Conservation (phyloP, 2,888 invertebrate genomes). For the Torymus aiolomorphi region DNA sequence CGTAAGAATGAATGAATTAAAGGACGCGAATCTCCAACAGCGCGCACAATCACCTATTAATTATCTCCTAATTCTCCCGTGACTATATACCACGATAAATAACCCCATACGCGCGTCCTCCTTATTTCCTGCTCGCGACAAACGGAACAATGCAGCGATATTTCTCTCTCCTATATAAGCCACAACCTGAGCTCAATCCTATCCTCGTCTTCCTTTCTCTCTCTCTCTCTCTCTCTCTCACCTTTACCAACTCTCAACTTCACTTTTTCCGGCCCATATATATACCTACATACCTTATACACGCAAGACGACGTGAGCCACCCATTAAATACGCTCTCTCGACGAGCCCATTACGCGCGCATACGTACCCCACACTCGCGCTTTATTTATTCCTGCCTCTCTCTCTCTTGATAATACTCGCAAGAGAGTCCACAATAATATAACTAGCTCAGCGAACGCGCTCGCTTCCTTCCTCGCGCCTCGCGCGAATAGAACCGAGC, state of each 20-base stretch:
- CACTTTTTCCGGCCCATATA: too few relatives aligned
- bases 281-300: too few relatives aligned
- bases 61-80: too few relatives aligned
- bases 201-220: not conserved
- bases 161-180: not conserved
- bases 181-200: constrained; percentile 9
- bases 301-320: not conserved
- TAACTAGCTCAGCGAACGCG: not conserved
- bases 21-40: too few relatives aligned
- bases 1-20: too few relatives aligned
- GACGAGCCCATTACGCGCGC: not conserved
- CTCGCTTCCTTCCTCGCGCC: constrained; percentile 45
- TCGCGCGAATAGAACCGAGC: constrained; percentile 69
- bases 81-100: too few relatives aligned
- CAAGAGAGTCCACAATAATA: not conserved
- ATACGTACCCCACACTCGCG: not conserved
- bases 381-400: not conserved
- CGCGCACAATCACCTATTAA: too few relatives aligned
- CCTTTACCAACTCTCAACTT: too few relatives aligned
- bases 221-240: too few relatives aligned
- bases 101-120: too few relatives aligned
- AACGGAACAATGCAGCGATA: constrained; percentile 9
- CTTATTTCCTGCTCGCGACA: too few relatives aligned
- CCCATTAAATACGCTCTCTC: not conserved
- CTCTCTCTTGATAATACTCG: not conserved